Percentiles rank a stretch among this genome's conserved stretches.
These are phyloP conservation scores for Hylaea fasciaria DNA, from an alignment of 2,888 invertebrate genomes.

Conservation along the genomic window DNA sequence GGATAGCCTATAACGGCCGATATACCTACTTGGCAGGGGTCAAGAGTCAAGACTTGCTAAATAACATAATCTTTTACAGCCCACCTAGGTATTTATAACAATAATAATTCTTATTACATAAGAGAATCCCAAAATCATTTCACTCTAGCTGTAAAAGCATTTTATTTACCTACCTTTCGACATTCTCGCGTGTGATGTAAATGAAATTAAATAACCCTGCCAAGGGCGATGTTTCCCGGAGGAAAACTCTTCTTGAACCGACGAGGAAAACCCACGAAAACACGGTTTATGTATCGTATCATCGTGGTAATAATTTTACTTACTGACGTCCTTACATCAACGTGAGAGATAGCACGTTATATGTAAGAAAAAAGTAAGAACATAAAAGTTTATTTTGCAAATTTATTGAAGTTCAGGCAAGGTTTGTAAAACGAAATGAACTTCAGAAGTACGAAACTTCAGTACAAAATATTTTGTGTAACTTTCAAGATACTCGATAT, in stretches of 20 bases:
- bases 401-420: not conserved
- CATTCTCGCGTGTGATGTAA: conserved; percentile 27
- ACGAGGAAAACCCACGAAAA: conserved; percentile 23
- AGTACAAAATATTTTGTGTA: too few species aligned
- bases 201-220: conserved; percentile 28
- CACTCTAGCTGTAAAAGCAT: not conserved
- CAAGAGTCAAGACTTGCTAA: too few species aligned
- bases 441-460: too few species aligned
- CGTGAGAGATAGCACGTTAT: conserved; percentile 13
- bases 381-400: conserved; percentile 9
- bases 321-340: conserved; percentile 25
- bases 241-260: conserved; percentile 11
- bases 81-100: too few species aligned
- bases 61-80: too few species aligned
- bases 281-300: conserved; percentile 29
- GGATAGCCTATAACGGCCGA: too few species aligned
- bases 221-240: conserved; percentile 24
- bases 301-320: conserved; percentile 24
- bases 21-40: too few species aligned
- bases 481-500: too few species aligned
- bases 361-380: conserved; percentile 9
- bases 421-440: not conserved
- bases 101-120: too few species aligned
- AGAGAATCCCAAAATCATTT: too few species aligned
- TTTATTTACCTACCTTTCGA: conserved; percentile 8